These are phyloP conservation scores for Pyrgilauda ruficollis DNA, from an alignment of 2,113 vertebrate genomes.

Conservation along the genomic window DNA sequence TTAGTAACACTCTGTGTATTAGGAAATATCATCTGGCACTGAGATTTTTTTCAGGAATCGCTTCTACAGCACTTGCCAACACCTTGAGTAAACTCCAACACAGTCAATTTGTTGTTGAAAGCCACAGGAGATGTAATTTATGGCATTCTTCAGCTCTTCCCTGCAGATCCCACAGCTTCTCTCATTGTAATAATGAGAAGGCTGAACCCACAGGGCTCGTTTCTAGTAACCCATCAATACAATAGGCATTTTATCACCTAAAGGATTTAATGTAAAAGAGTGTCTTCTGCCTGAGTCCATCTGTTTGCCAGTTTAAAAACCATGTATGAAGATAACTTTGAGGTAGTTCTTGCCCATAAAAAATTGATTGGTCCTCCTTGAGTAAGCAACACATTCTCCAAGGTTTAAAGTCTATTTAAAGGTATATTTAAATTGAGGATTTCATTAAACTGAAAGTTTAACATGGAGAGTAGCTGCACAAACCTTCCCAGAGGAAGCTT, in stretches of 20 bases:
- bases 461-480: neutral
- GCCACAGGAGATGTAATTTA: neutral
- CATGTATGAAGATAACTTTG: neutral
- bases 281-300: neutral
- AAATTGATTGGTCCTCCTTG: neutral
- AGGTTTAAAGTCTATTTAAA: neutral
- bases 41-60: neutral
- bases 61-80: neutral
- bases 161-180: neutral
- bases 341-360: neutral
- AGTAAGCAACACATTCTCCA: neutral
- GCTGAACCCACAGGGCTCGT: neutral
- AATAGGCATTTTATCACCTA: neutral
- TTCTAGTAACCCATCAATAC: neutral
- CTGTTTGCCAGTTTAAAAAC: neutral
- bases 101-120: conserved; percentile 10
- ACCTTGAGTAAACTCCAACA: neutral
- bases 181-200: neutral
- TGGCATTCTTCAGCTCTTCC: neutral
- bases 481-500: neutral
- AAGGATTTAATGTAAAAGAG: neutral
- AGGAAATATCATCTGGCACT: neutral
- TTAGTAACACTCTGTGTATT: neutral
- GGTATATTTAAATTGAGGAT: neutral
- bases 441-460: neutral